Evolutionary conservation across 2,113 vertebrate species (phyloP).

Genomic region (Mus pahari): DNA sequence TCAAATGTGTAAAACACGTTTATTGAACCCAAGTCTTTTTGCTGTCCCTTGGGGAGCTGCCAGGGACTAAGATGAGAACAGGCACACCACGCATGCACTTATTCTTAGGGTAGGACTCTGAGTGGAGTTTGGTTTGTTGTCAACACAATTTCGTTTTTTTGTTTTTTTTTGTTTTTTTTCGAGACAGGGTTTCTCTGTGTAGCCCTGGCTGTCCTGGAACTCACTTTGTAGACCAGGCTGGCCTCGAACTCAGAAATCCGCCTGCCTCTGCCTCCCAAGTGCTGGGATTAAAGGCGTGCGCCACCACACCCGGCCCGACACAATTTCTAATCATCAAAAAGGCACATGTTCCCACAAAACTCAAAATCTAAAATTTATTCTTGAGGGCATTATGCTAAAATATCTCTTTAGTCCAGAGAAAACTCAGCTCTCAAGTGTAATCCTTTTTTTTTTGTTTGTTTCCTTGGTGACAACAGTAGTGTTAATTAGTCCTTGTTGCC

Average conservation of each 20-base stretch:
- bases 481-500: background rate
- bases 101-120: background rate
- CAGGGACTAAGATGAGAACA: background rate
- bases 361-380: background rate
- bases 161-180: no score
- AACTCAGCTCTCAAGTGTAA: conserved; percentile 7
- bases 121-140: background rate
- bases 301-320: no score
- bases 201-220: no score
- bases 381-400: background rate
- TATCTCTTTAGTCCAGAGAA: background rate
- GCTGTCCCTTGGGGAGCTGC: background rate
- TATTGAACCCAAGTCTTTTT: background rate
- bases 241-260: no score
- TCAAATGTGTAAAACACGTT: background rate
- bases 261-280: no score
- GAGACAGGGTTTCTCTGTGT: no score
- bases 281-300: no score
- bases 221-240: no score
- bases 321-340: conserved; percentile 25
- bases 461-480: conserved; percentile 17
- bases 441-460: background rate
- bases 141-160: no score
- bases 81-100: no score
- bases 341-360: background rate